Conservation (phyloP, 2,797 vertebrate species). For the Staurois parvus region DNA sequence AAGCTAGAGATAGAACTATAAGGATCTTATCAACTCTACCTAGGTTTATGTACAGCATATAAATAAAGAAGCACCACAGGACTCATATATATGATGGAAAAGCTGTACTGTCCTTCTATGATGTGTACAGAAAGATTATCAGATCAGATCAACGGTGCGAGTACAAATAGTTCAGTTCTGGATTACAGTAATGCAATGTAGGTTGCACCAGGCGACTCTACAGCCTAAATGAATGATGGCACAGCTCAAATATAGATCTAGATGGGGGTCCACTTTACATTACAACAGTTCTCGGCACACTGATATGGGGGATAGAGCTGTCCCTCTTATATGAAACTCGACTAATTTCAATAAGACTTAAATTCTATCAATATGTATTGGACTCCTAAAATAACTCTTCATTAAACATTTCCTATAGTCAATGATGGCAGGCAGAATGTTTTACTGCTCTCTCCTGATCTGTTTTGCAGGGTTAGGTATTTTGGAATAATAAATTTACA, state of each 20-base stretch:
- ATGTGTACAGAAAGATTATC: too few species aligned
- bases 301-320: too few species aligned
- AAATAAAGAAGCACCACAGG: too few species aligned
- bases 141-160: too few species aligned
- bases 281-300: too few species aligned
- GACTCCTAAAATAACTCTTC: slow-evolving; percentile 13
- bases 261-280: background rate
- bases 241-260: background rate
- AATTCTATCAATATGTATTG: slow-evolving; percentile 46
- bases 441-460: slow-evolving; percentile 28
- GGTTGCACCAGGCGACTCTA: too few species aligned
- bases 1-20: background rate
- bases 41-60: too few species aligned
- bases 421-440: slow-evolving; percentile 37
- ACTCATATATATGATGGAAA: too few species aligned
- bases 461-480: slow-evolving; percentile 55
- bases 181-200: too few species aligned
- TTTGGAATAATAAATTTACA: slow-evolving; percentile 52
- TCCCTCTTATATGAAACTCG: background rate
- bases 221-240: background rate
- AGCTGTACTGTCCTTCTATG: too few species aligned
- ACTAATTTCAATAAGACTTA: slow-evolving; percentile 33
- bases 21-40: background rate
- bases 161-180: too few species aligned
- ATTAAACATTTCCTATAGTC: slow-evolving; percentile 44